These are phyloP conservation scores for Papilio glaucus DNA, from an alignment of 1,140 invertebrate genomes.

Conservation along the genomic window DNA sequence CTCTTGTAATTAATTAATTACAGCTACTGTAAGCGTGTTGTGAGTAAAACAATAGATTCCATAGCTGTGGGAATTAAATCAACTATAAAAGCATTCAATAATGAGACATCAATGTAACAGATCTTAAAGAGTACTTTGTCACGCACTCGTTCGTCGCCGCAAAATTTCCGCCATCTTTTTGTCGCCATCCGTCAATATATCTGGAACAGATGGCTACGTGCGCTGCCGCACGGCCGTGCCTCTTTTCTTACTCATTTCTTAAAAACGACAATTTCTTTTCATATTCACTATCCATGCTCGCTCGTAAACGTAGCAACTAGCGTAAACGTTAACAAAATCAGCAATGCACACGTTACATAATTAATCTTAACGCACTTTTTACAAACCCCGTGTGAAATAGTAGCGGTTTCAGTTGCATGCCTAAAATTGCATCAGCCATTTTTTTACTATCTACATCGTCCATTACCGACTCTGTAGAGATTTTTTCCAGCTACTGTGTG, in stretches of 20 bases:
- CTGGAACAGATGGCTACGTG: slow-evolving; percentile 19
- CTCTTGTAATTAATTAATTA: no score
- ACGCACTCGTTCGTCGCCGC: background rate
- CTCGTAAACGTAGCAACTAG: background rate
- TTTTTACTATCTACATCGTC: background rate
- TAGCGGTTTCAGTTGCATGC: background rate
- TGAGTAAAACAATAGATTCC: background rate
- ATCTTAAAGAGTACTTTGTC: slow-evolving; percentile 27
- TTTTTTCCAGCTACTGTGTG: background rate
- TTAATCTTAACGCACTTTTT: background rate
- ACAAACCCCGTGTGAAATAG: background rate
- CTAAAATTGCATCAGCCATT: slow-evolving; percentile 17
- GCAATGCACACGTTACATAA: background rate
- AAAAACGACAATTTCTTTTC: background rate
- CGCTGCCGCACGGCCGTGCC: background rate
- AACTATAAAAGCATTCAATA: slow-evolving; percentile 18
- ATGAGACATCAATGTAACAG: slow-evolving; percentile 18
- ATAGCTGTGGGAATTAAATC: background rate
- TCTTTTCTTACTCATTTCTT: background rate
- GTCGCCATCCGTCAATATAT: slow-evolving; percentile 9
- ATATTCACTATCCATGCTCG: background rate
- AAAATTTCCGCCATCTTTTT: slow-evolving; percentile 17
- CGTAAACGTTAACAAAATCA: background rate
- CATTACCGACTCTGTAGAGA: background rate
- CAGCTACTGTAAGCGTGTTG: background rate